phyloP scores from a whole-genome alignment of 1,140 invertebrate genomes.

The Papilio polytes region DNA sequence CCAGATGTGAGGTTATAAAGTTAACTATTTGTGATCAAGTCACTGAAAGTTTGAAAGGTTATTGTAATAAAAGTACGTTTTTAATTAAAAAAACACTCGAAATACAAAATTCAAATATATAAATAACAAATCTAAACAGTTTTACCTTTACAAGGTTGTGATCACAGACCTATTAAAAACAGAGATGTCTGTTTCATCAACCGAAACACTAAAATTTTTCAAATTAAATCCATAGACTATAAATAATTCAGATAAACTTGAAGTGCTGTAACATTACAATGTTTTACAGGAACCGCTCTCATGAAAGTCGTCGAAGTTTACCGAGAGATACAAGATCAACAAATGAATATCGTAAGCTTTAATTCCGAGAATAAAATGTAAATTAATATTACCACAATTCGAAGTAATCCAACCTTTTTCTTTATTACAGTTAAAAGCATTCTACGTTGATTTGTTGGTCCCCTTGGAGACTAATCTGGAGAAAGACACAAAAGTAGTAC shows the following conservation, averaged over 20 bases:
- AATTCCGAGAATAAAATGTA: conserved; percentile 30
- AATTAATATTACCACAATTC: conserved; percentile 43
- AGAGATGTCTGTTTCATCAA: too few species aligned
- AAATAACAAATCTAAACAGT: too few species aligned
- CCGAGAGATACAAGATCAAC: conserved; percentile 95
- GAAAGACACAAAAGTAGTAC: conserved; percentile 96
- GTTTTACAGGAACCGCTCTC: conserved; percentile 92
- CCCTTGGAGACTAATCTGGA: conserved; percentile 96
- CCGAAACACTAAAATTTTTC: too few species aligned
- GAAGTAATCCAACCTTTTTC: conserved; percentile 58
- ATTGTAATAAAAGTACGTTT: not conserved
- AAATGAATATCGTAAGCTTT: conserved; percentile 95
- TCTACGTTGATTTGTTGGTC: conserved; percentile 96
- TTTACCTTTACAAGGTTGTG: too few species aligned
- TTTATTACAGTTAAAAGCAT: conserved; percentile 93
- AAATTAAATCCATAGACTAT: too few species aligned
- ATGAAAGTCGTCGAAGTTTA: conserved; percentile 96
- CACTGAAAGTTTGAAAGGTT: not conserved
- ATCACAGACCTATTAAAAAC: too few species aligned
- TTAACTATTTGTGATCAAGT: not conserved
- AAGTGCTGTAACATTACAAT: conserved; percentile 40
- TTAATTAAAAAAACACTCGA: not conserved
- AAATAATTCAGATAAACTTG: not conserved
- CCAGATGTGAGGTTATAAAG: not conserved
- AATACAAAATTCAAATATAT: not conserved